Evolutionary conservation across 2,888 invertebrate species (phyloP).

Genomic region (Orthosia cruda): DNA sequence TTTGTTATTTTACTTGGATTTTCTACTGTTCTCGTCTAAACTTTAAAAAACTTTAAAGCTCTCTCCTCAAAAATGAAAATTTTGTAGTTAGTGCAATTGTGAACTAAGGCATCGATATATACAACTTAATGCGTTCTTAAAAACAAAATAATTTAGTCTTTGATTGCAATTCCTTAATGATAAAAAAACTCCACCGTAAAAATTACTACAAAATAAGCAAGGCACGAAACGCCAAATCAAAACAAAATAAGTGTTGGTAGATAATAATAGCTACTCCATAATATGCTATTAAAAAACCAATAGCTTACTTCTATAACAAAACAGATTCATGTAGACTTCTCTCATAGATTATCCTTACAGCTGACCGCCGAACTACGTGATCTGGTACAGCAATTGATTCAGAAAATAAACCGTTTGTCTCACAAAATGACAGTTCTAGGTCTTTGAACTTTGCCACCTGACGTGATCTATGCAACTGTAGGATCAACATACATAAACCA

Average conservation of each 20-base stretch:
- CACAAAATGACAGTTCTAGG: conserved; percentile 66
- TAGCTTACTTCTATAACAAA: conserved; percentile 33
- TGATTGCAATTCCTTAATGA: not conserved
- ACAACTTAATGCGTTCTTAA: not conserved
- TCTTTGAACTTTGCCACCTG: conserved; percentile 70
- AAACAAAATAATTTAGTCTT: not conserved
- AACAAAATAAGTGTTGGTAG: conserved; percentile 35
- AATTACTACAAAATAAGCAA: conserved; percentile 7
- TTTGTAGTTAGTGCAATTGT: no score
- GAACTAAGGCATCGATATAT: no score
- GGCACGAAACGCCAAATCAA: conserved; percentile 15
- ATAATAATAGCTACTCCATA: not conserved
- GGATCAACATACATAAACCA: conserved; percentile 49
- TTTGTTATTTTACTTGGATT: no score
- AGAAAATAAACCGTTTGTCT: conserved; percentile 67
- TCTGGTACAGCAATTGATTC: conserved; percentile 67
- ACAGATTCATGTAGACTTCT: conserved; percentile 3
- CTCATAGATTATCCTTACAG: conserved; percentile 60
- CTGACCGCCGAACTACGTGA: conserved; percentile 74
- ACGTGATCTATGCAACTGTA: conserved; percentile 55
- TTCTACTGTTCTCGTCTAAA: no score
- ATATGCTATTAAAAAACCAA: conserved; percentile 25
- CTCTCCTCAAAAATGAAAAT: no score
- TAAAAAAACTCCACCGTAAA: conserved; percentile 24
- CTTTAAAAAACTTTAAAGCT: no score